A percentile compares a stretch with the other conserved stretches of the same genome.
Evolutionary conservation across 2,113 vertebrate genomes (phyloP).

Genomic region (Motacilla alba): DNA sequence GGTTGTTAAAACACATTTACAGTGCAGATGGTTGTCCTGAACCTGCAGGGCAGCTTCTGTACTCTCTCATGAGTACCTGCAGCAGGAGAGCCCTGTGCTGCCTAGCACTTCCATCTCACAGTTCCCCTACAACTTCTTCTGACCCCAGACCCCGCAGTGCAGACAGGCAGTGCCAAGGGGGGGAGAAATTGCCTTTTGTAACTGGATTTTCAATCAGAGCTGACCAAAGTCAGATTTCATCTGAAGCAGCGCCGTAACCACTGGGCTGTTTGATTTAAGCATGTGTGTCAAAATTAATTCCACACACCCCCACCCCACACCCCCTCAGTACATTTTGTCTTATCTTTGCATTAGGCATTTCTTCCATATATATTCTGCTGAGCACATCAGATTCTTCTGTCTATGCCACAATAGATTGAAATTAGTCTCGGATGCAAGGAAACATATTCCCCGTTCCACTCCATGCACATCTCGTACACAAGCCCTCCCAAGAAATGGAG

Average conservation of each 20-base stretch:
- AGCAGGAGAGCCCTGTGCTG: background rate
- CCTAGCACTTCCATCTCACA: background rate
- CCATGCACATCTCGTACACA: background rate
- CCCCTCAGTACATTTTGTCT: background rate
- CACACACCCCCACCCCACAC: background rate
- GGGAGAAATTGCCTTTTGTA: background rate
- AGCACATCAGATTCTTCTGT: background rate
- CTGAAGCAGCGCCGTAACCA: background rate
- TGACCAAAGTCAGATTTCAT: background rate
- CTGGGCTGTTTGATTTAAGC: background rate
- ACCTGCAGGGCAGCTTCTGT: background rate
- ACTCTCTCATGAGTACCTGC: background rate
- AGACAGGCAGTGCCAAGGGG: background rate
- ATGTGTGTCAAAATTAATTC: background rate
- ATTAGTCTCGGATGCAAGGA: background rate
- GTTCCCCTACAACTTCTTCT: background rate
- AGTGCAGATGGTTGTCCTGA: background rate
- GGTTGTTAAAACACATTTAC: background rate
- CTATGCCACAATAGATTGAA: background rate
- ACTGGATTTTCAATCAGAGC: background rate
- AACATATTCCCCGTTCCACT: background rate
- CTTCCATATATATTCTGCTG: background rate
- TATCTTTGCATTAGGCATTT: background rate
- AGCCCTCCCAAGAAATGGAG: background rate
- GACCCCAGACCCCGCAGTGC: background rate